Evolutionary conservation across 2,888 invertebrate species (phyloP).

Genomic region (Tholera decimalis): DNA sequence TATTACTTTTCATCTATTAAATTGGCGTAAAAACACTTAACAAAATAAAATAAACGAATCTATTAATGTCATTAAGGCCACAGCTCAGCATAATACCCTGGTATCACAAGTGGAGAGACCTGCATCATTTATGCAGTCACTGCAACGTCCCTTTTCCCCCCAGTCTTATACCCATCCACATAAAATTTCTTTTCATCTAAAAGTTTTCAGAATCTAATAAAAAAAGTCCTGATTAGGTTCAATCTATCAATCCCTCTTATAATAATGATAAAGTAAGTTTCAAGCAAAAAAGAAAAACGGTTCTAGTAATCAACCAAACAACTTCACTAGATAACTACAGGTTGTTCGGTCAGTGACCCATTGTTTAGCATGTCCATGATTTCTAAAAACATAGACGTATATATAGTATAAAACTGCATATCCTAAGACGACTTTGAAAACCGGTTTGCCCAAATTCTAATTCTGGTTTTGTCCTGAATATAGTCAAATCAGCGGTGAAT

Average conservation of each 20-base stretch:
- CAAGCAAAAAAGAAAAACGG: not conserved
- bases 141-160: too few species aligned
- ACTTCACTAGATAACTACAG: not conserved
- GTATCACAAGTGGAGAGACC: too few species aligned
- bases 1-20: too few species aligned
- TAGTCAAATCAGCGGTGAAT: not conserved
- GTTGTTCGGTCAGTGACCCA: conserved; percentile 18
- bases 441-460: not conserved
- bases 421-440: not conserved
- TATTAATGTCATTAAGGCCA: too few species aligned
- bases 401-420: conserved; percentile 10
- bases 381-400: not conserved
- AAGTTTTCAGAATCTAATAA: not conserved
- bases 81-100: too few species aligned
- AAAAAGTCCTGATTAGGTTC: not conserved
- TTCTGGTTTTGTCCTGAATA: not conserved
- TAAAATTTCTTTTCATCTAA: not conserved
- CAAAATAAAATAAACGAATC: too few species aligned
- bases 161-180: too few species aligned
- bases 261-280: not conserved
- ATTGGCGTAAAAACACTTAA: too few species aligned
- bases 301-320: not conserved
- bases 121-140: too few species aligned
- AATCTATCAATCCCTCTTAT: not conserved
- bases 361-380: conserved; percentile 9